Conservation (phyloP, 2,888 invertebrate species). For the Scelioninae gen. 1 region DNA sequence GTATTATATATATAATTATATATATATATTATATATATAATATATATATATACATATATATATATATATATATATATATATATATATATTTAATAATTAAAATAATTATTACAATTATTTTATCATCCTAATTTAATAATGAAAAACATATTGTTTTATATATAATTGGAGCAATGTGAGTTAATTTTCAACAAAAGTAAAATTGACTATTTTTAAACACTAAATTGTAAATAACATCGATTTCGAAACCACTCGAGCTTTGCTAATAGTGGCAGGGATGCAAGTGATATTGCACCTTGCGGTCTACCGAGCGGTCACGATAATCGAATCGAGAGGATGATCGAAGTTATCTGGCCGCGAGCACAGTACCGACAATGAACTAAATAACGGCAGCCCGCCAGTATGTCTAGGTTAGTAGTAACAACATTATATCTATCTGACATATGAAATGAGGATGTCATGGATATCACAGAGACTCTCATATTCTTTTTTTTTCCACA, state of each 20-base stretch:
- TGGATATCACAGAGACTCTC: conserved; percentile 73
- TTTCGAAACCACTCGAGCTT: conserved; percentile 18
- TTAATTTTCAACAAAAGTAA: too few species aligned
- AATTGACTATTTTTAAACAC: too few species aligned
- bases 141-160: too few species aligned
- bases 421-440: conserved; percentile 76
- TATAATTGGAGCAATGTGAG: too few species aligned
- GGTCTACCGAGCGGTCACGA: conserved; percentile 50
- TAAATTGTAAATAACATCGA: background rate
- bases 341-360: conserved; percentile 61
- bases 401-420: conserved; percentile 81
- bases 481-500: conserved; percentile 41
- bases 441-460: conserved; percentile 76
- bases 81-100: too few species aligned
- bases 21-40: too few species aligned
- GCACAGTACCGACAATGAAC: conserved; percentile 80
- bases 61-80: too few species aligned
- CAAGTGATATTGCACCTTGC: conserved; percentile 36
- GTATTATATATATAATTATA: too few species aligned
- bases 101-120: too few species aligned
- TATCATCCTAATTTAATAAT: too few species aligned
- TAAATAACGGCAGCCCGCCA: conserved; percentile 75
- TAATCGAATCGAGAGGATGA: conserved; percentile 62
- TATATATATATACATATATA: too few species aligned
- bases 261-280: conserved; percentile 29